phyloP scores from a whole-genome alignment of 30 jellyfish, hydroid and myxozoan species.

The Pelagia noctiluca region DNA sequence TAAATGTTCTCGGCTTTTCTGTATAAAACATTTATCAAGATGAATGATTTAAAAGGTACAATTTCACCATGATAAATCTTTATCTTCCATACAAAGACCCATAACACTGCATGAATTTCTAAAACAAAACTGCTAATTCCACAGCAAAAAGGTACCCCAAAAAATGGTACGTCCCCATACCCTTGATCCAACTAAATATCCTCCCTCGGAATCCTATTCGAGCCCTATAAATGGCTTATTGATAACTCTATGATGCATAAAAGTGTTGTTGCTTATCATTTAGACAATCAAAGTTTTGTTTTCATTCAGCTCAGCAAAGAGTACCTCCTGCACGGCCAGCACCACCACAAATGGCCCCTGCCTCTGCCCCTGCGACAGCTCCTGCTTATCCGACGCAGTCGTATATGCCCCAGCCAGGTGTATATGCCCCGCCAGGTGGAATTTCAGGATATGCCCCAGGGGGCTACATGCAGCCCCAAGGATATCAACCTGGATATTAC shows the following conservation, averaged over 20 bases:
- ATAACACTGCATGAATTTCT: too few relatives aligned
- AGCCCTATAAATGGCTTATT: not conserved
- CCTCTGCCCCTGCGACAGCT: conserved; percentile 65
- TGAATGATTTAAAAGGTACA: too few relatives aligned
- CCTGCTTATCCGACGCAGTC: conserved; percentile 90
- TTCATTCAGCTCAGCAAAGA: conserved; percentile 41
- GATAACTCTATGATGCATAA: not conserved
- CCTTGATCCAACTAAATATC: too few relatives aligned
- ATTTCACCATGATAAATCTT: too few relatives aligned
- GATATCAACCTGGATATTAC: conserved; percentile 21
- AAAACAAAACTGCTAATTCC: too few relatives aligned
- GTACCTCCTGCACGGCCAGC: conserved; percentile 59
- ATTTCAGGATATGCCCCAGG: conserved; percentile 80
- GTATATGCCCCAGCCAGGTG: conserved; percentile 95
- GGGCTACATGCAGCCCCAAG: conserved; percentile 30
- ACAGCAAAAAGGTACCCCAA: too few relatives aligned
- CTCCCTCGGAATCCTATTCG: not conserved
- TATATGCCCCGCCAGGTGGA: conserved; percentile 97
- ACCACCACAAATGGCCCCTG: conserved; percentile 66
- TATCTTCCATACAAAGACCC: too few relatives aligned
- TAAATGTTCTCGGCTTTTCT: not conserved
- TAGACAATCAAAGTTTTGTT: not conserved
- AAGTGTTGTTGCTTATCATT: not conserved
- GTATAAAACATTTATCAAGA: not conserved
- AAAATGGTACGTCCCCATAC: too few relatives aligned